A percentile compares a stretch with the other conserved stretches of the same genome.
Evolutionary conservation across 2,113 vertebrate species (phyloP).

Genomic region (Larimichthys crocea): DNA sequence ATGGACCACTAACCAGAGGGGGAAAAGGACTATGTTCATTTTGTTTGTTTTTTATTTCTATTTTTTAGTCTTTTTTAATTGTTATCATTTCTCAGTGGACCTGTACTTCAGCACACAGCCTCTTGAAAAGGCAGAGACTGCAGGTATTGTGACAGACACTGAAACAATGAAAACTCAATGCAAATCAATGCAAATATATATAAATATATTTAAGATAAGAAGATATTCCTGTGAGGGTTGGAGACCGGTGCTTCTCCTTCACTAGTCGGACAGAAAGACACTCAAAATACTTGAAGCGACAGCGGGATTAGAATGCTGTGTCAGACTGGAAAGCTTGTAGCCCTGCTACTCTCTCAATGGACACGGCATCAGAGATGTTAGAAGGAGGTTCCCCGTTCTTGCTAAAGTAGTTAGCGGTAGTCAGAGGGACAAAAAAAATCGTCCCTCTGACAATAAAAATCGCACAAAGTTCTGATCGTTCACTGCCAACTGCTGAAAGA

Average conservation of each 20-base stretch:
- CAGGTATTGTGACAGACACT: conserved; percentile 86
- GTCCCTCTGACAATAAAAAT: background rate
- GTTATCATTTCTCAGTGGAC: conserved; percentile 74
- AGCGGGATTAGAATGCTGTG: conserved; percentile 32
- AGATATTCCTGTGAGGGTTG: conserved; percentile 71
- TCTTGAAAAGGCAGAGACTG: conserved; percentile 62
- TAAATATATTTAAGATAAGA: conserved; percentile 78
- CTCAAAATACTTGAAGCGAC: conserved; percentile 60
- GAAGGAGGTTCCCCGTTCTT: conserved; percentile 39
- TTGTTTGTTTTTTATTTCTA: conserved; percentile 64
- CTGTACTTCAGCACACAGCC: conserved; percentile 71
- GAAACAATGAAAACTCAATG: conserved; percentile 90
- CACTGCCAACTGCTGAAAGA: conserved; percentile 77
- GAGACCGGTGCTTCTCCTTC: conserved; percentile 79
- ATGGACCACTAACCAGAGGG: conserved; percentile 58
- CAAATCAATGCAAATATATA: conserved; percentile 94
- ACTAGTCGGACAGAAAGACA: conserved; percentile 41
- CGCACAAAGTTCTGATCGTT: conserved; percentile 50
- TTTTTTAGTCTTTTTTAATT: conserved; percentile 79
- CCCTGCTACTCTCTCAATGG: conserved; percentile 33
- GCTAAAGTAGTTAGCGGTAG: conserved; percentile 44
- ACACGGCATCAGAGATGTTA: background rate
- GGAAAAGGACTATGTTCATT: conserved; percentile 46
- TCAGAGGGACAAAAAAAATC: conserved; percentile 9
- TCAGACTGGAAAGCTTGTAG: conserved; percentile 53